These are phyloP conservation scores for Philereme vetulata DNA, from an alignment of 2,888 invertebrate genomes.

Conservation along the genomic window DNA sequence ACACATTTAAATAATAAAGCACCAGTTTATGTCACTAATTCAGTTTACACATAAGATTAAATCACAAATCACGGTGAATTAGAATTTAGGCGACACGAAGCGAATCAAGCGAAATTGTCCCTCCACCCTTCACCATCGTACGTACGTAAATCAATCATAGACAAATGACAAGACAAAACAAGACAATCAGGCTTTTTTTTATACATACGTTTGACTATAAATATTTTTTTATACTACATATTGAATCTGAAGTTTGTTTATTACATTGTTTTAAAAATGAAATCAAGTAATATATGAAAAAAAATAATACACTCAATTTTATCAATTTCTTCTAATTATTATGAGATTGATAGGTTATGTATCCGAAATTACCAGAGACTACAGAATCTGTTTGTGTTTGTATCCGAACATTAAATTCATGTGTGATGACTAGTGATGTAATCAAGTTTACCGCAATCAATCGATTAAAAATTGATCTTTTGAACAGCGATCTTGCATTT, in stretches of 20 bases:
- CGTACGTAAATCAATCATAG: slow-evolving; percentile 66
- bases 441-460: too few relatives aligned
- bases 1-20: slow-evolving; percentile 57
- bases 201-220: too few relatives aligned
- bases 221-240: too few relatives aligned
- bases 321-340: not conserved
- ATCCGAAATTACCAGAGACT: slow-evolving; percentile 9
- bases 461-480: not conserved
- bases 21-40: slow-evolving; percentile 65
- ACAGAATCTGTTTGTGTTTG: not conserved
- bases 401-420: slow-evolving; percentile 27
- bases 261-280: too few relatives aligned
- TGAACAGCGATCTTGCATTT: too few relatives aligned
- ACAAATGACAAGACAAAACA: slow-evolving; percentile 42
- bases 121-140: slow-evolving; percentile 68
- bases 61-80: slow-evolving; percentile 70
- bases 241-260: too few relatives aligned
- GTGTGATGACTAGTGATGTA: slow-evolving; percentile 31
- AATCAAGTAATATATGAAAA: not conserved
- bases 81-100: slow-evolving; percentile 77
- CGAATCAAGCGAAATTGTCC: slow-evolving; percentile 62
- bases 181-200: not conserved
- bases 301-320: not conserved
- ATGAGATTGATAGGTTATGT: not conserved
- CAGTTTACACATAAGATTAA: slow-evolving; percentile 61